Evolutionary conservation across 2,797 vertebrate species (phyloP).

Genomic region (Dendrocincla tyrannina): DNA sequence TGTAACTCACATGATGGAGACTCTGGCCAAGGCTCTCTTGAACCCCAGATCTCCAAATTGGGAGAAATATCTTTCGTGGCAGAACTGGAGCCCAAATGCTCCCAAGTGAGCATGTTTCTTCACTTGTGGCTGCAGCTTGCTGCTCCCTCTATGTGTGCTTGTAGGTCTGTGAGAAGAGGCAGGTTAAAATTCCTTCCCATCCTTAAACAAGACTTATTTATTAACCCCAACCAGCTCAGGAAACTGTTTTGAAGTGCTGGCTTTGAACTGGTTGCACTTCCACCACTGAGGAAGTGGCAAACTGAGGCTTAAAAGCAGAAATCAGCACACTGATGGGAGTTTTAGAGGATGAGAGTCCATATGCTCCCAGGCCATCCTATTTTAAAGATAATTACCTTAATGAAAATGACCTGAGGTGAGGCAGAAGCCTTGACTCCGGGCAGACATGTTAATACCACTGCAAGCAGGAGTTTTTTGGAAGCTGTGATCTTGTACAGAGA

Average conservation of each 20-base stretch:
- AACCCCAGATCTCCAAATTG: neutral
- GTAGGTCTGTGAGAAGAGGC: neutral
- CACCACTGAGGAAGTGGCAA: neutral
- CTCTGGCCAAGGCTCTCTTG: neutral
- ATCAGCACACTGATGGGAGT: neutral
- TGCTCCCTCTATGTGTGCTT: neutral
- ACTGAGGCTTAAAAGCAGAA: neutral
- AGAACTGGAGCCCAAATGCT: neutral
- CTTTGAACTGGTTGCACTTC: neutral
- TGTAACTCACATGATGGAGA: neutral
- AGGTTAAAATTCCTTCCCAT: neutral
- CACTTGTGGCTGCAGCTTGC: neutral
- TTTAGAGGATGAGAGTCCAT: neutral
- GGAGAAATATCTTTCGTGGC: neutral
- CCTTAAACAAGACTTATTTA: neutral
- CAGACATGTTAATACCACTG: neutral
- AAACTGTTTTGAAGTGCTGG: neutral
- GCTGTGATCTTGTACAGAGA: neutral
- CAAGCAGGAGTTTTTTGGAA: neutral
- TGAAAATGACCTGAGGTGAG: neutral
- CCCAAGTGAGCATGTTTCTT: fast-evolving
- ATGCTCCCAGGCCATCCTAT: neutral
- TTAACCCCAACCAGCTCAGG: neutral
- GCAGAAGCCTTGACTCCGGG: neutral
- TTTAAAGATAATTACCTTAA: neutral